A percentile compares a stretch with the other conserved stretches of the same genome.
phyloP scores from a whole-genome alignment of 2,113 vertebrate species.

The Phylloscopus whistleri region DNA sequence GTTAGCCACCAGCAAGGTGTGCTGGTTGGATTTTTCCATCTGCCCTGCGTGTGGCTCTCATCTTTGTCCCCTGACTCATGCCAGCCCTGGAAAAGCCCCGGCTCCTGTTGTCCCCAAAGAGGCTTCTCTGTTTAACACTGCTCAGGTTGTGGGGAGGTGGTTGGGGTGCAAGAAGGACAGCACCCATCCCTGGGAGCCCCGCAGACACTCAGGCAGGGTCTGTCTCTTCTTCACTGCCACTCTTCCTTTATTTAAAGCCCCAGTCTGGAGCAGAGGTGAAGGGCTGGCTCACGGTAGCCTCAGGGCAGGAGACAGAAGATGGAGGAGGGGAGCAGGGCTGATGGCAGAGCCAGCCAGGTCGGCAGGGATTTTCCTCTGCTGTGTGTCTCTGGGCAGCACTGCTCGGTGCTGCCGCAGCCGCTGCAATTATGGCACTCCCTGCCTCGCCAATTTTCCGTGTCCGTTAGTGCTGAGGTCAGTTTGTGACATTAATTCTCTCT shows the following conservation, averaged over 20 bases:
- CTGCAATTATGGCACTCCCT: background rate
- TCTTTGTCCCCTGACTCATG: background rate
- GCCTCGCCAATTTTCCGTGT: conserved; percentile 26
- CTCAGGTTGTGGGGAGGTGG: background rate
- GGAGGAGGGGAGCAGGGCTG: background rate
- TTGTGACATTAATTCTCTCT: background rate
- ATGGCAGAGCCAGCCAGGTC: background rate
- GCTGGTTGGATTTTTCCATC: conserved; percentile 53
- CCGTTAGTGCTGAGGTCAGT: background rate
- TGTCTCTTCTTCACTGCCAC: background rate
- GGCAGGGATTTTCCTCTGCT: background rate
- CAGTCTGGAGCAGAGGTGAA: background rate
- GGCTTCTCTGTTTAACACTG: background rate
- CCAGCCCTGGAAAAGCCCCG: background rate
- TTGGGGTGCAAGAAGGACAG: background rate
- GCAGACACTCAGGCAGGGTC: background rate
- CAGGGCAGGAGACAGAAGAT: background rate
- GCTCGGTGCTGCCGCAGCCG: background rate
- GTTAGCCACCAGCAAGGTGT: background rate
- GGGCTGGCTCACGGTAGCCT: background rate
- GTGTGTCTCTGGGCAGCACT: background rate
- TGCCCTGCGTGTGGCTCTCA: background rate
- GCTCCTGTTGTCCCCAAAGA: background rate
- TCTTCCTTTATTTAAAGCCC: background rate
- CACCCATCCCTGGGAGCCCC: background rate